Base-by-base conservation (phyloP, 2,888 invertebrate genomes). In the Eurytoma californica region DNA sequence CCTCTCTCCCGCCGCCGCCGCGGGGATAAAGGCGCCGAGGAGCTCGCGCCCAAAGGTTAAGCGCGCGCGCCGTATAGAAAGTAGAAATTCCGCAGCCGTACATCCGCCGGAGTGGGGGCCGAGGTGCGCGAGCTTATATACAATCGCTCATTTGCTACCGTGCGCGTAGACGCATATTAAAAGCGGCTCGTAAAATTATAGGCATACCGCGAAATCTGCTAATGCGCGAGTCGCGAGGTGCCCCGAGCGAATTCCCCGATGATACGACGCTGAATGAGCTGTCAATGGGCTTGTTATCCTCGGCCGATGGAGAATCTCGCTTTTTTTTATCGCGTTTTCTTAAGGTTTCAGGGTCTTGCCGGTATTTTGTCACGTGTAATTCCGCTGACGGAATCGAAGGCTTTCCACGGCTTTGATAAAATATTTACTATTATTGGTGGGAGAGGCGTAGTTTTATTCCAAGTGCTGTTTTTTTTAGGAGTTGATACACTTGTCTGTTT, bases 121-220 rank as follows among this genome's bases (percentile, higher is more conserved):
- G 39, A 39, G 39, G 39, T 39, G 39, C 16, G 65, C 55, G n/a
- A 57, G 39, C 7, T 2, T 51, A 55, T 47, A 30, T 12, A 66
- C 58, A 73, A 74, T 70, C 58, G 63, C 53, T 60, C 63, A 65
- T 61, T 79, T 39, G 79, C 79, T 74, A 74, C 69, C 39, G 69
- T 69, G n/a, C 55, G 39, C 30, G 13, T 5, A 86, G 85, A 82
- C 85, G 86, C 67, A 67, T 72, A 72, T 77, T 77, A 72, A 77
- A 24, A 66, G 67, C 47, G 60, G 67, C 77, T 67, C 55, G 72
- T 67, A 87, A 87, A 88, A 87, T 88, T 86, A 88, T 87, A 85
- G 85, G 84, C 84, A 86, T 87, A 87, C 86, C 85, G 80, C 80
- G 83, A 84, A 85, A 88, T 86, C 85, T 85, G 84, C 83, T 86